Percentiles rank a stretch among this genome's conserved stretches.
These are phyloP conservation scores for Lutraria rhynchaena DNA, from an alignment of 1,140 invertebrate genomes.

Conservation along the genomic window DNA sequence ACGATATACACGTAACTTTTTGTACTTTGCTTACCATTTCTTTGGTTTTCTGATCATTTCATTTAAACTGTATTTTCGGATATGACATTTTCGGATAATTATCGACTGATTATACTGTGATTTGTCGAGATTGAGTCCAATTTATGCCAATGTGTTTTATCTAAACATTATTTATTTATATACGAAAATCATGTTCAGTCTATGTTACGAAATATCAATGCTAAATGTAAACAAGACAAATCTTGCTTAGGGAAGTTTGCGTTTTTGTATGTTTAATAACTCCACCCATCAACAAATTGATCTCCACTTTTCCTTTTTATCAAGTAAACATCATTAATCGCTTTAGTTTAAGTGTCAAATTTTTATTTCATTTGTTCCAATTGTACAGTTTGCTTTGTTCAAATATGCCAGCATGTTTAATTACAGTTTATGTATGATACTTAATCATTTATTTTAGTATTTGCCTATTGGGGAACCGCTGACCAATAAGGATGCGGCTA, in stretches of 20 bases:
- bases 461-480: background rate
- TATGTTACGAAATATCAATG: no score
- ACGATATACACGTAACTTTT: constrained; percentile 9
- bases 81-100: background rate
- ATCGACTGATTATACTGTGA: background rate
- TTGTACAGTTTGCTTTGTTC: background rate
- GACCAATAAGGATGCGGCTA: constrained; percentile 2
- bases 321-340: no score
- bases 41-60: background rate
- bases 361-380: background rate
- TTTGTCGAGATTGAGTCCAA: background rate
- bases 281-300: no score
- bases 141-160: background rate
- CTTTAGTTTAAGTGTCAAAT: background rate
- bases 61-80: background rate
- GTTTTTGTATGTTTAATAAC: no score
- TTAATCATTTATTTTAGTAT: background rate
- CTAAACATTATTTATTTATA: background rate
- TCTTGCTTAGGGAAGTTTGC: no score
- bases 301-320: no score
- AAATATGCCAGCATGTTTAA: background rate
- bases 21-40: background rate
- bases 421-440: background rate
- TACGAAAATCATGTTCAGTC: background rate
- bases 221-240: no score